phyloP scores from a whole-genome alignment of 2,113 vertebrate species.

The Charadrius vociferus region DNA sequence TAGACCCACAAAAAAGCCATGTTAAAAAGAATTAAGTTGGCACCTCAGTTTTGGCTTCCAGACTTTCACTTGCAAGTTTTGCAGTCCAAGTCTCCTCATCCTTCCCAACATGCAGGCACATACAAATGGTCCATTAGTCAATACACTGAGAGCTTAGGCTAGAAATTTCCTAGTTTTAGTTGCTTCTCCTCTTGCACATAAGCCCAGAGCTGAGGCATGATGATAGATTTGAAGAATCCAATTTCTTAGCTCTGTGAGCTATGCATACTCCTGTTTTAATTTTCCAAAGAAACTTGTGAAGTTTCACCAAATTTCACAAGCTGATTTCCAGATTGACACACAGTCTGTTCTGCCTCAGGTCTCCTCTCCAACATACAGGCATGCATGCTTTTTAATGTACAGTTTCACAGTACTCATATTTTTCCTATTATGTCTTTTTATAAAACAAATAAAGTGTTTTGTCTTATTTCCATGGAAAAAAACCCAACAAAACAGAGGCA shows the following conservation, averaged over 20 bases:
- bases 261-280: not conserved
- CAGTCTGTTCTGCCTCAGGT: not conserved
- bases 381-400: not conserved
- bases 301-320: not conserved
- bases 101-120: not conserved
- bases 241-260: not conserved
- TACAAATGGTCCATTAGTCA: not conserved
- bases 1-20: accelerated
- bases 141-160: not conserved
- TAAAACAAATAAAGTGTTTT: not conserved
- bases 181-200: not conserved
- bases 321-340: not conserved
- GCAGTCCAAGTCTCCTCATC: not conserved
- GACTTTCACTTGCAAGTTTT: not conserved
- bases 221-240: not conserved
- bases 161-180: not conserved
- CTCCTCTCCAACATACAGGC: not conserved
- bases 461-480: not conserved
- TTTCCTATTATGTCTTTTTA: not conserved
- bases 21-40: not conserved
- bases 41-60: not conserved
- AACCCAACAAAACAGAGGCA: not conserved
- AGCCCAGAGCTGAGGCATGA: not conserved
- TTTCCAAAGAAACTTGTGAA: not conserved
- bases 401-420: not conserved